Percentiles rank a stretch among this genome's conserved stretches.
phyloP scores from a whole-genome alignment of 2,797 vertebrate species.

The Perdix hodgsoniae region DNA sequence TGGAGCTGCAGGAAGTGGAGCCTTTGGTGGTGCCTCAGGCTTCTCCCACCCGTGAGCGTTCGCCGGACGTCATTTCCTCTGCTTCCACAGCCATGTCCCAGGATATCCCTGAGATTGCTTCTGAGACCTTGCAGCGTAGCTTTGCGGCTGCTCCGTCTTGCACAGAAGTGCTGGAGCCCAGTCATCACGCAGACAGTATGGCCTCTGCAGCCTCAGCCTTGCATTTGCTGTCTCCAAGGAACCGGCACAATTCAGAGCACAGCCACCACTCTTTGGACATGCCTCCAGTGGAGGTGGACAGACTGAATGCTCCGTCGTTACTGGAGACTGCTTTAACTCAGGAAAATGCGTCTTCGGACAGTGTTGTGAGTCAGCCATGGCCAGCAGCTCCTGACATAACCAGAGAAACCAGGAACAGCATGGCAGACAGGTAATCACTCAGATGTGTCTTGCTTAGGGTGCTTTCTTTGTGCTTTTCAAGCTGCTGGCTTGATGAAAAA shows the following conservation, averaged over 20 bases:
- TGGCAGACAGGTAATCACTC: slow-evolving; percentile 88
- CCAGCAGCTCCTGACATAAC: slow-evolving; percentile 98
- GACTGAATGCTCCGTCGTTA: slow-evolving; percentile 88
- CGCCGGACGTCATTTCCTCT: slow-evolving; percentile 97
- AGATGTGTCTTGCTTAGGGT: neutral
- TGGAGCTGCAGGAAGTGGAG: slow-evolving; percentile 90
- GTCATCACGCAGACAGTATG: slow-evolving; percentile 90
- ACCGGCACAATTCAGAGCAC: slow-evolving; percentile 82
- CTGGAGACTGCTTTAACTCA: slow-evolving; percentile 91
- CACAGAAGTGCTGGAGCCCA: slow-evolving; percentile 78
- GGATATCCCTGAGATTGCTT: slow-evolving; percentile 96
- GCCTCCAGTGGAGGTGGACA: slow-evolving; percentile 84
- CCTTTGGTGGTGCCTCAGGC: slow-evolving; percentile 88
- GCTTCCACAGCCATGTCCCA: slow-evolving; percentile 96
- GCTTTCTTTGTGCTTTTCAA: neutral
- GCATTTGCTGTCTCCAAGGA: slow-evolving; percentile 90
- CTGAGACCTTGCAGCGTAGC: slow-evolving; percentile 89
- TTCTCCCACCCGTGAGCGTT: slow-evolving; percentile 93
- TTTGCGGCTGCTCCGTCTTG: slow-evolving; percentile 62
- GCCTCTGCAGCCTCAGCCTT: slow-evolving; percentile 93
- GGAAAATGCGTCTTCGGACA: slow-evolving; percentile 84
- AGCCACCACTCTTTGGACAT: slow-evolving; percentile 88
- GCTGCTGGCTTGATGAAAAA: neutral
- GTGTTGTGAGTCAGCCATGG: slow-evolving; percentile 87
- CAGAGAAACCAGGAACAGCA: slow-evolving; percentile 93